Base-by-base conservation (phyloP, 1,140 invertebrate genomes). In the Drosophila bocki region DNA sequence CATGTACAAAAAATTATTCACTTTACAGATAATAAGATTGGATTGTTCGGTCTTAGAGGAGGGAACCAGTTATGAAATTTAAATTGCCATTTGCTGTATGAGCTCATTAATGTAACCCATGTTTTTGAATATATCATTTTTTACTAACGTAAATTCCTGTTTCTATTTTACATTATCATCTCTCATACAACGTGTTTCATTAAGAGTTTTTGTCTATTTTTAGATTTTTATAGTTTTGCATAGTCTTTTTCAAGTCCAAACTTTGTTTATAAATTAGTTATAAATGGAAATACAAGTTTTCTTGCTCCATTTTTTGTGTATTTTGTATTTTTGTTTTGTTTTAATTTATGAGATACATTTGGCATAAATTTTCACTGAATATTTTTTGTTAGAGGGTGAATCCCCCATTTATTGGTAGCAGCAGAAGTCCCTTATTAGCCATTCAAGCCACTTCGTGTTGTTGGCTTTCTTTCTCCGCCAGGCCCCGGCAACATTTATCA, bases 401-500 rank as follows among this genome's bases (percentile, higher is more conserved):
- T 72, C 67, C 45, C 67, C 67, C 53, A 13, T 60, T 54, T 41
- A 45, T 48, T 32, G 35, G 48, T 35, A 60, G 45, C 8, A 47
- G 45, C 0, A 9, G 41, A 8, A 9, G 68, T 42, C 70, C 70
- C 70, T 60, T 74, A 74, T 74, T 74, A 72, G 68, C 70, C 69
- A 72, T 72, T 60, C 70, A 72, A 72, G 33, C 67, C 67, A 59
- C 44, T 72, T 37, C 6, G 59, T 42, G 42, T 42, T 53, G 71
- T 51, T 63, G 72, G 74, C 72, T 76, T 76, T 76, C 74, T 76
- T 47, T 33, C 53, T 47, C 19, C 45, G 3, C 11, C 17, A 29
- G 54, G 51, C 42, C 59, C 59, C 51, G 58, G 44, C 64, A 68
- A 47, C 75, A 77, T 85, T 86, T 85, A 85, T 86, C 82, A 87